Conservation (phyloP, 2,113 vertebrate genomes). For the Plestiodon gilberti region DNA sequence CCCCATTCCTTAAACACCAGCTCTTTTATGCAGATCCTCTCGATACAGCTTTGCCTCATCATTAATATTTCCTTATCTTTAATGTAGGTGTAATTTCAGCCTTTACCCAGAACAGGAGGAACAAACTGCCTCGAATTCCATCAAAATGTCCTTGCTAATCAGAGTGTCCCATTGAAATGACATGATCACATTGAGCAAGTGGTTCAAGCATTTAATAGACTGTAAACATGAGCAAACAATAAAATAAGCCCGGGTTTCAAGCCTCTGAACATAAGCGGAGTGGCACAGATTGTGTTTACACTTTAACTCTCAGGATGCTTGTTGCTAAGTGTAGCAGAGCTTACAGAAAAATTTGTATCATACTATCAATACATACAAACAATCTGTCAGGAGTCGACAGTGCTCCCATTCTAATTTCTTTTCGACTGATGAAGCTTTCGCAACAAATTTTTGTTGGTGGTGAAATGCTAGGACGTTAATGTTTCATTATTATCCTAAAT, state of each 20-base stretch:
- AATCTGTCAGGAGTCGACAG: slow-evolving; percentile 12
- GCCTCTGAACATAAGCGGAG: slow-evolving; percentile 3
- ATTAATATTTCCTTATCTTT: neutral
- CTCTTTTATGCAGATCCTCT: neutral
- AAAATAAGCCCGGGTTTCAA: slow-evolving; percentile 21
- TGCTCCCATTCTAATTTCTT: neutral
- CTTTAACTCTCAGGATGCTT: slow-evolving; percentile 26
- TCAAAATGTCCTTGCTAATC: neutral
- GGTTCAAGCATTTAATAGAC: slow-evolving; percentile 18
- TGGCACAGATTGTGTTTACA: slow-evolving; percentile 21
- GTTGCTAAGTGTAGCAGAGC: slow-evolving; percentile 19
- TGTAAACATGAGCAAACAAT: neutral
- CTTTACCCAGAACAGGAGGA: neutral
- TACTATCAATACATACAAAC: slow-evolving; percentile 25
- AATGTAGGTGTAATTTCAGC: neutral
- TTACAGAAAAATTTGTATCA: slow-evolving; percentile 29
- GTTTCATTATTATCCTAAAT: neutral
- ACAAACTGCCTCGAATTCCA: neutral
- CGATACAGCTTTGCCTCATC: neutral
- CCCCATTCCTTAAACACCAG: neutral
- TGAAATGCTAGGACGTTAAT: slow-evolving; percentile 18
- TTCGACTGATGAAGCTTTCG: neutral
- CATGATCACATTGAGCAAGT: slow-evolving; percentile 11
- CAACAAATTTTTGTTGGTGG: neutral
- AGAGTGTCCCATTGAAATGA: neutral